Base-by-base conservation (phyloP, 2,113 vertebrate species). In the Thomomys bottae region DNA sequence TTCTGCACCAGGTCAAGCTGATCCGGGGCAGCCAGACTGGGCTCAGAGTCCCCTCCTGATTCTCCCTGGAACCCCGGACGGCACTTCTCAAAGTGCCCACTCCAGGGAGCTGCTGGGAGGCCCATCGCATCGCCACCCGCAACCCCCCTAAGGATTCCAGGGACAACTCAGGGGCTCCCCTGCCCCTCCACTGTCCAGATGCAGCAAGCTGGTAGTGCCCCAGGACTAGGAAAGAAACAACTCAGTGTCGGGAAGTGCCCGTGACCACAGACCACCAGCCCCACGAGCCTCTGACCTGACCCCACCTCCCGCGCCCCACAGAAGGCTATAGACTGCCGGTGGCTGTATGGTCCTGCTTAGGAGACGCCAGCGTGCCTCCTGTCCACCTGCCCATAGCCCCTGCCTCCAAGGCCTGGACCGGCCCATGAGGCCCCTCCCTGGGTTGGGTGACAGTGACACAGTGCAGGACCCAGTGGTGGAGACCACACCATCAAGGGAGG, bases 321-420 rank as follows among this genome's bases (percentile, higher is more conserved):
- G 40, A 49, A 70, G 85, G 9, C 59, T n/a, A 20, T 26, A 67
- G 42, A 24, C 26, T 2, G 32, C 76, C 82, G 6, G 6, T 8
- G 17, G 57, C 32, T 6, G 30, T 0, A 0, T 8, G 34, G 7
- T 5, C 3, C 36, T 11, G 0, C 5, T 0, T 20, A 14, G 30
- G 2, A 2, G 0, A 17, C 32, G 85, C 28, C 38, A 4, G 28
- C 6, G 11, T 15, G 8, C 26, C 5, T 2, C 36, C 61, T 21
- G 7, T 3, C 10, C 57, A 8, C 24, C 87, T 38, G 11, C 54
- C 54, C 23, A 28, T 4, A 11, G 71, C 45, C 20, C 0, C 28
- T 21, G 61, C 12, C 6, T 34, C 28, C 40, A 54, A 54, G 49
- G 49, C 49, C 17, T 54, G 49, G 49, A 54, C 49, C 49, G 14